These are phyloP conservation scores for Drosophila guanche DNA, from an alignment of 1,140 invertebrate genomes.

Conservation along the genomic window DNA sequence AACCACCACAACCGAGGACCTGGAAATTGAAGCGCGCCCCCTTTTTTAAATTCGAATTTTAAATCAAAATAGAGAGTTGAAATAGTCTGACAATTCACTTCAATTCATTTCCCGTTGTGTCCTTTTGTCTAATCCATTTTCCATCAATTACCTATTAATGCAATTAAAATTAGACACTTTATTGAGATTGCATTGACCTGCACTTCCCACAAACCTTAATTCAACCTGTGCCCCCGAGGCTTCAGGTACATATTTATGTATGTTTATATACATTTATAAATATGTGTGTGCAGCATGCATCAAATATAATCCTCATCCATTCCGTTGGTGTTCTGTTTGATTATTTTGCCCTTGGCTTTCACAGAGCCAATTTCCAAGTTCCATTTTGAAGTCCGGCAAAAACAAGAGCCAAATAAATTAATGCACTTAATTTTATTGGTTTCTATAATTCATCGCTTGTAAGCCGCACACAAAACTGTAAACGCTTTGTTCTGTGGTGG, in stretches of 20 bases:
- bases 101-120: background rate
- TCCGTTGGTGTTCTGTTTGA: conserved; percentile 35
- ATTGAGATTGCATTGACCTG: conserved; percentile 1
- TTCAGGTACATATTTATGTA: conserved; percentile 7
- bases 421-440: conserved; percentile 77
- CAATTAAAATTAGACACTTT: conserved; percentile 19
- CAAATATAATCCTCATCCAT: conserved; percentile 38
- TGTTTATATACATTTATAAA: conserved; percentile 10
- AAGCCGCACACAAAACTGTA: conserved; percentile 48
- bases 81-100: too few relatives aligned
- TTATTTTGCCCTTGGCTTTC: conserved; percentile 56
- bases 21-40: too few relatives aligned
- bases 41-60: too few relatives aligned
- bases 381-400: conserved; percentile 28
- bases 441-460: conserved; percentile 65
- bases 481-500: conserved; percentile 13
- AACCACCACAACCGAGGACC: too few relatives aligned
- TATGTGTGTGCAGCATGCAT: conserved; percentile 31
- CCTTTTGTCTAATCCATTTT: conserved; percentile 14
- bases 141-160: conserved; percentile 21
- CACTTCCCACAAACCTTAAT: conserved; percentile 8
- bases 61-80: too few relatives aligned
- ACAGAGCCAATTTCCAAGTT: conserved; percentile 17
- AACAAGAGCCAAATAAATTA: conserved; percentile 53
- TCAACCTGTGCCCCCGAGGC: conserved; percentile 25